Evolutionary conservation across 2,797 vertebrate species (phyloP), one percentile per base, ranked within the genome.

Genomic region (Astyanax mexicanus): DNA sequence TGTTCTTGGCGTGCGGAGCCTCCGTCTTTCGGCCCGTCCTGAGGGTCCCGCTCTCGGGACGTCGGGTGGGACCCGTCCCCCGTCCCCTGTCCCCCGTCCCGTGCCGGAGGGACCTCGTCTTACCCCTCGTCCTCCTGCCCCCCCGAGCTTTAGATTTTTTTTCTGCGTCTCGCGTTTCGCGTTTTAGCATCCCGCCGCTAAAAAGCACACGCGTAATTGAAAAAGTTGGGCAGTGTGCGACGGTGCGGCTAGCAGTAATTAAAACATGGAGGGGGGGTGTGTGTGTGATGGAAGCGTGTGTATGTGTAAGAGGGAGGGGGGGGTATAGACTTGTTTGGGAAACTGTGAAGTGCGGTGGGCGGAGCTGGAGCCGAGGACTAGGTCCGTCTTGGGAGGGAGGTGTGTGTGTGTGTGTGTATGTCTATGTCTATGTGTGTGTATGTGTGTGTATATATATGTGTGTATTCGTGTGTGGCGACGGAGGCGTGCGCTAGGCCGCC

Each of bases 291-390:
- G 40, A 60, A 67, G 62, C 40, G 67, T 60, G 67, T 61, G 72
- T 66, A 57, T 78, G 67, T 61, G 72, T 66, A 57, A 78, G 55
- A 25, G 66, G 19, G 52, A 27, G 72, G 80, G 55, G 54, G 83
- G 82, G n/a, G n/a, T n/a, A n/a, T 89, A 86, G 90, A 93, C 92
- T 93, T 93, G 93, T 94, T 93, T 92, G 89, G 91, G 91, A 93
- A 93, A 91, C 92, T 94, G 92, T 93, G 93, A 94, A 93, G 90
- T 86, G 88, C 84, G 82, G 81, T 88, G 84, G 85, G 86, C 62
- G 78, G 83, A 82, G 86, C 69, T 84, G 87, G 84, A 84, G 81
- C 80, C 66, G 60, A 75, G 70, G 80, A 84, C 80, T 52, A 32
- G 71, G 61, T 80, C 68, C 49, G 58, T 75, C 82, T 81, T 61